These are phyloP conservation scores for Trichogramma dendrolimi DNA, from an alignment of 2,888 invertebrate genomes.

Conservation along the genomic window DNA sequence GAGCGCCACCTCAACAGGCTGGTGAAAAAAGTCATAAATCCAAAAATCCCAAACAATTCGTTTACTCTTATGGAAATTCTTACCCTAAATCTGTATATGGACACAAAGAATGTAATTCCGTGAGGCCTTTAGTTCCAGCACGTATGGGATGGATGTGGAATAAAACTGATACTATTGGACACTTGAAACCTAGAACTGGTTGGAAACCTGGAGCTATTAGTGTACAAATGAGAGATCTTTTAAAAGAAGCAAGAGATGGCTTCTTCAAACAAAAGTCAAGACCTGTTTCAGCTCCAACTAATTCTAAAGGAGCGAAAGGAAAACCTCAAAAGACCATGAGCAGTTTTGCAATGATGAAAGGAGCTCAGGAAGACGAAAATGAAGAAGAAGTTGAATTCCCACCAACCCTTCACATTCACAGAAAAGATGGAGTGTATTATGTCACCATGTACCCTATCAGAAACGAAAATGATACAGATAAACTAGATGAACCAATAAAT, in stretches of 20 bases:
- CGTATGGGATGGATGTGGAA: conserved; percentile 51
- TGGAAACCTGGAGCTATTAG: conserved; percentile 48
- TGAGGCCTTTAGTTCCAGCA: conserved; percentile 40
- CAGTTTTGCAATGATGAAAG: conserved; percentile 29
- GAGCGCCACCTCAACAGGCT: not conserved
- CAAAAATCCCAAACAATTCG: conserved; percentile 27
- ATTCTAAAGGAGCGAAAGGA: conserved; percentile 15
- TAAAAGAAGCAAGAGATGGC: conserved; percentile 34
- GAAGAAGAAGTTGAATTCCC: conserved; percentile 39
- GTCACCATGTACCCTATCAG: conserved; percentile 51
- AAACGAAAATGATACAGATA: conserved; percentile 37
- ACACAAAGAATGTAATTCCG: conserved; percentile 41
- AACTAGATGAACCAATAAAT: conserved; percentile 43
- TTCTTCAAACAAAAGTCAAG: conserved; percentile 25
- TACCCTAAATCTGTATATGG: conserved; percentile 41
- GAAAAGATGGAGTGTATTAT: conserved; percentile 48
- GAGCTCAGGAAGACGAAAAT: conserved; percentile 26
- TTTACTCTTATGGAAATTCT: conserved; percentile 41
- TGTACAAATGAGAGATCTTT: conserved; percentile 31
- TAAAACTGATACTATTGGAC: conserved; percentile 18
- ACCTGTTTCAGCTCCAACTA: conserved; percentile 26
- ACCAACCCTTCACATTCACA: conserved; percentile 46
- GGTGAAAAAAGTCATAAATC: conserved; percentile 15
- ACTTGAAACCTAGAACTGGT: conserved; percentile 36
- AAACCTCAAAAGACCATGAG: conserved; percentile 26